Percentiles rank a stretch among this genome's conserved stretches.
These are phyloP conservation scores for Stomorhina lunata DNA, from an alignment of 2,888 invertebrate genomes.

Conservation along the genomic window DNA sequence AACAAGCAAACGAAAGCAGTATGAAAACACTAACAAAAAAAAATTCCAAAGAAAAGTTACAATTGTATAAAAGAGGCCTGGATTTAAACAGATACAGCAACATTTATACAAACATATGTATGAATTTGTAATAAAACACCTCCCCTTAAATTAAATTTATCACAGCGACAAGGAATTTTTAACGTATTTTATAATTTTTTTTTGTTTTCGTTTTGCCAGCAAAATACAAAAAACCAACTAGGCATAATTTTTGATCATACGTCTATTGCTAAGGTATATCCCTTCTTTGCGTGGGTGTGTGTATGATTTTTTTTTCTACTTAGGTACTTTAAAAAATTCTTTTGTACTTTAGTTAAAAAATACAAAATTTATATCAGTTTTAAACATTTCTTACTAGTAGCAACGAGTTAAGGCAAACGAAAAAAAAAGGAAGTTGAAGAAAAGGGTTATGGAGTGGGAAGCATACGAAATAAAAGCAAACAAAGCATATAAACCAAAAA, in stretches of 20 bases:
- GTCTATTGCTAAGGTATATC: background rate
- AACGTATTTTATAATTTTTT: background rate
- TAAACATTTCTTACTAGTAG: slow-evolving; percentile 22
- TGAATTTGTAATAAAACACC: background rate
- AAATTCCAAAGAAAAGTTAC: slow-evolving; percentile 18
- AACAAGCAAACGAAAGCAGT: slow-evolving; percentile 22
- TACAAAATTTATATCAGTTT: slow-evolving; percentile 55
- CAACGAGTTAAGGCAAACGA: too few relatives aligned
- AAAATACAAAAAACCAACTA: background rate
- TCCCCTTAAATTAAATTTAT: slow-evolving; percentile 40
- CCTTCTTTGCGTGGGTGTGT: too few relatives aligned
- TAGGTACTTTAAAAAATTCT: background rate
- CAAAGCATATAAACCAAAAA: slow-evolving; percentile 26
- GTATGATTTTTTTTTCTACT: too few relatives aligned
- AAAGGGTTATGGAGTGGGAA: background rate
- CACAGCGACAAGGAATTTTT: background rate
- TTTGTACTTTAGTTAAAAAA: slow-evolving; percentile 26
- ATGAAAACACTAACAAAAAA: background rate
- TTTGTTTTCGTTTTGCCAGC: background rate
- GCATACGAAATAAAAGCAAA: background rate
- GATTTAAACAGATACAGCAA: background rate
- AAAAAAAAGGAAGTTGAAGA: background rate
- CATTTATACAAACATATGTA: background rate
- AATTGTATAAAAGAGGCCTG: background rate
- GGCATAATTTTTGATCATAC: slow-evolving; percentile 3